Evolutionary conservation across 2,888 invertebrate genomes (phyloP).

Genomic region (Dynastes hyllus): DNA sequence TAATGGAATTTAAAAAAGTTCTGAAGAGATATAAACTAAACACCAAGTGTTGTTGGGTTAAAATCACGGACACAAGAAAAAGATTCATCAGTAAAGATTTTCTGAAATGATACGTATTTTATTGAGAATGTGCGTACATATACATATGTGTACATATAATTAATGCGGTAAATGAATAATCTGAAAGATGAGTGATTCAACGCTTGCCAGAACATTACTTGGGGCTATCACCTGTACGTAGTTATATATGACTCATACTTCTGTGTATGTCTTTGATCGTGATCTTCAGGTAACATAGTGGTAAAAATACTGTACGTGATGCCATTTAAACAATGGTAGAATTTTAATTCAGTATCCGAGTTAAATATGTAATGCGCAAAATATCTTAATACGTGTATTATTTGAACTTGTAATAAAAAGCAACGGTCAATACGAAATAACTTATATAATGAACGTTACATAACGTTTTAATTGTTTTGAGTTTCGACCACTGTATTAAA

Average conservation of each 20-base stretch:
- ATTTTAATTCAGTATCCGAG: slow-evolving; percentile 47
- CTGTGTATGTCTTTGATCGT: slow-evolving; percentile 55
- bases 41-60: slow-evolving; percentile 14
- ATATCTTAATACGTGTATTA: background rate
- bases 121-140: background rate
- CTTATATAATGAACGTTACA: background rate
- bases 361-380: slow-evolving; percentile 21
- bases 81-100: slow-evolving; percentile 27
- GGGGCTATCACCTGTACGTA: slow-evolving; percentile 49
- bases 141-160: slow-evolving; percentile 1
- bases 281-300: slow-evolving; percentile 58
- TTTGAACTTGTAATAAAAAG: background rate
- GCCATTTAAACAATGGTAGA: slow-evolving; percentile 55
- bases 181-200: slow-evolving; percentile 25
- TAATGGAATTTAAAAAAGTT: too few species aligned
- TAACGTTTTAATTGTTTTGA: background rate
- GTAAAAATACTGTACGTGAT: slow-evolving; percentile 58
- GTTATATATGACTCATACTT: slow-evolving; percentile 51
- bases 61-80: background rate
- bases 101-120: background rate
- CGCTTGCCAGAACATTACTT: slow-evolving; percentile 31
- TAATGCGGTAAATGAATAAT: slow-evolving; percentile 31
- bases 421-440: background rate
- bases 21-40: too few species aligned
- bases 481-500: too few species aligned